Percentiles rank a stretch among this genome's conserved stretches.
Conservation (phyloP, 2,113 vertebrate species). For the Anthoscopus minutus region DNA sequence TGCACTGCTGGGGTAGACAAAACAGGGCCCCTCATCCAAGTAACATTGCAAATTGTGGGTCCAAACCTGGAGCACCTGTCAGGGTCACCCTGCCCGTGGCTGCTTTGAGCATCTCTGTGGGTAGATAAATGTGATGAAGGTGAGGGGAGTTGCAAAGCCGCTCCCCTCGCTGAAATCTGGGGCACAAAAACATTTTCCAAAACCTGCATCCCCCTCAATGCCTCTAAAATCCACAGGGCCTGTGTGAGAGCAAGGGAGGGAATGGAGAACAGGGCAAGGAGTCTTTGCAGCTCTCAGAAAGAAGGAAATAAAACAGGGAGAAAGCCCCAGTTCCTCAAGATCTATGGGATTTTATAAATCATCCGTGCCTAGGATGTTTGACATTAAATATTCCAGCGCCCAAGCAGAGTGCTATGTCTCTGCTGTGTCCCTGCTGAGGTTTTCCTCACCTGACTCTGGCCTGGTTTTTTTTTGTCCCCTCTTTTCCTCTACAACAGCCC, state of each 20-base stretch:
- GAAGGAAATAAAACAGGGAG: background rate
- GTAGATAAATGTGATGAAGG: background rate
- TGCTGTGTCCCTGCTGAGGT: background rate
- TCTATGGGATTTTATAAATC: background rate
- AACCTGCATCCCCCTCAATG: background rate
- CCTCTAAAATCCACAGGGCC: background rate
- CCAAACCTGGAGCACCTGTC: background rate
- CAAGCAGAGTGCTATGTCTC: background rate
- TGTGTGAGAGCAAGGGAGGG: background rate
- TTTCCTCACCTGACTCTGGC: background rate
- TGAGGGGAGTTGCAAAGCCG: background rate
- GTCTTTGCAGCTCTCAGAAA: background rate
- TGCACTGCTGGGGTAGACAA: background rate
- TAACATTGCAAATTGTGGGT: background rate
- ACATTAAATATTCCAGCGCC: background rate
- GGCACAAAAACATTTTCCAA: background rate
- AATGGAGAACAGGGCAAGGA: background rate
- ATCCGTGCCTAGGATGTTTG: background rate
- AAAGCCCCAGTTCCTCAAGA: background rate
- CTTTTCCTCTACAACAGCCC: background rate
- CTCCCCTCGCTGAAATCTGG: background rate
- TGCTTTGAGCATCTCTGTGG: background rate
- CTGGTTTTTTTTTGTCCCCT: rapidly evolving
- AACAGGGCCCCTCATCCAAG: background rate
- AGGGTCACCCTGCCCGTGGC: background rate